Conservation (phyloP, 2,113 vertebrate species). For the Tenrec ecaudatus region DNA sequence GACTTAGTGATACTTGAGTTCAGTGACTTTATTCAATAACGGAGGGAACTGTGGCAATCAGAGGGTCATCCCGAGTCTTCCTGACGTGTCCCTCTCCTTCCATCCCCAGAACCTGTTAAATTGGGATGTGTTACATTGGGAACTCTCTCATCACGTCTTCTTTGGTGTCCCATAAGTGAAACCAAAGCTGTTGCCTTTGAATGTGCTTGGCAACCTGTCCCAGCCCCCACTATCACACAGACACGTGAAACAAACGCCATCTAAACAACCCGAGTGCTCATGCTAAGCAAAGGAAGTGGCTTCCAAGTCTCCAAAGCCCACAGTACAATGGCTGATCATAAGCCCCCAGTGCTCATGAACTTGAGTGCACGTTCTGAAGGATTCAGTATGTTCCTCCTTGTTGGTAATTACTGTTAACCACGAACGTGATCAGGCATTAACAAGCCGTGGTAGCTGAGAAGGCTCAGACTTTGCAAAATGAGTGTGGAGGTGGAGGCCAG, state of each 20-base stretch:
- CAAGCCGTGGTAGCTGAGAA: neutral
- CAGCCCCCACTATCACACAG: neutral
- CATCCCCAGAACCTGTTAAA: neutral
- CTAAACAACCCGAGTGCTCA: too few species aligned
- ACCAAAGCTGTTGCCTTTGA: neutral
- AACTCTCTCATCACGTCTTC: neutral
- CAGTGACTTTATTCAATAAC: neutral
- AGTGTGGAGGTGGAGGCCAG: too few species aligned
- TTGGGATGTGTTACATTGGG: neutral
- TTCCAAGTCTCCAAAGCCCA: neutral
- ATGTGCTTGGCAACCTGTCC: neutral
- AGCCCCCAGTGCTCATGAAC: accelerated
- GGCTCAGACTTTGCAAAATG: neutral
- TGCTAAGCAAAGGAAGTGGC: neutral
- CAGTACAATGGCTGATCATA: neutral
- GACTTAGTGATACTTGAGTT: neutral
- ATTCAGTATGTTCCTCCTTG: neutral
- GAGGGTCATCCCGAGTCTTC: neutral
- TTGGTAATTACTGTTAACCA: neutral
- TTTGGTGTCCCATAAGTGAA: neutral
- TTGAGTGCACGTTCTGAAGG: neutral
- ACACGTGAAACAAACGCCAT: neutral
- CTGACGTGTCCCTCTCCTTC: neutral
- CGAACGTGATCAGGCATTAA: neutral
- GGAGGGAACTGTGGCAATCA: neutral